A percentile compares a stretch with the other conserved stretches of the same genome.
Evolutionary conservation across 2,888 invertebrate species (phyloP).

Genomic region (Xylota sylvarum): DNA sequence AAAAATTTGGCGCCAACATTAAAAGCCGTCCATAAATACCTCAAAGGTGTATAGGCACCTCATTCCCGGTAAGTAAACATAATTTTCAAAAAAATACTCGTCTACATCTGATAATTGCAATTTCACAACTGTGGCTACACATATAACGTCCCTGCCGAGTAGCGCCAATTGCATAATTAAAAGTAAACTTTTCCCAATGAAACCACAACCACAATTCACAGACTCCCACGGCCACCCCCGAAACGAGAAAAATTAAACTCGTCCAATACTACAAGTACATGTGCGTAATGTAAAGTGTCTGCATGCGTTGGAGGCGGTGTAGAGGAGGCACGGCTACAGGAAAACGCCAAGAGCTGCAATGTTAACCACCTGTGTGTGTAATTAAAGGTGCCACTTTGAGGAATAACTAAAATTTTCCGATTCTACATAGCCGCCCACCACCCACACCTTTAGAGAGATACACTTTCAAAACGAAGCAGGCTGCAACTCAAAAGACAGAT

Average conservation of each 20-base stretch:
- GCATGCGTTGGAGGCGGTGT: slow-evolving; percentile 21
- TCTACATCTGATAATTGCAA: not conserved
- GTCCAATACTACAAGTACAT: not conserved
- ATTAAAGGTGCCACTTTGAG: slow-evolving; percentile 26
- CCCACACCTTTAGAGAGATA: not conserved
- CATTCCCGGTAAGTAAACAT: not conserved
- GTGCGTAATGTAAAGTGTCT: slow-evolving; percentile 20
- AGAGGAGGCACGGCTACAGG: not conserved
- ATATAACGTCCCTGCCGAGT: not conserved
- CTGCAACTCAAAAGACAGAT: slow-evolving; percentile 1
- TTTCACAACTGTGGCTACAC: not conserved
- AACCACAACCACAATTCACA: not conserved
- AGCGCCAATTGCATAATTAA: slow-evolving; percentile 13
- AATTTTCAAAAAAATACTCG: not conserved
- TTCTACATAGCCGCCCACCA: not conserved
- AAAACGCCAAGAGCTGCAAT: slow-evolving; percentile 30
- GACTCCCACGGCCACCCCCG: not conserved
- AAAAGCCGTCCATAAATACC: not conserved
- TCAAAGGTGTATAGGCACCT: not conserved
- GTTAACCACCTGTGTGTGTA: slow-evolving; percentile 43
- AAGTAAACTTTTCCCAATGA: slow-evolving; percentile 16
- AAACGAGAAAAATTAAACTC: not conserved
- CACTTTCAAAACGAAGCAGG: not conserved
- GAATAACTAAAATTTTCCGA: slow-evolving; percentile 27
- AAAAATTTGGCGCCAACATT: not conserved